Conservation (phyloP, 2,888 invertebrate species). For the Epirrita christyi region DNA sequence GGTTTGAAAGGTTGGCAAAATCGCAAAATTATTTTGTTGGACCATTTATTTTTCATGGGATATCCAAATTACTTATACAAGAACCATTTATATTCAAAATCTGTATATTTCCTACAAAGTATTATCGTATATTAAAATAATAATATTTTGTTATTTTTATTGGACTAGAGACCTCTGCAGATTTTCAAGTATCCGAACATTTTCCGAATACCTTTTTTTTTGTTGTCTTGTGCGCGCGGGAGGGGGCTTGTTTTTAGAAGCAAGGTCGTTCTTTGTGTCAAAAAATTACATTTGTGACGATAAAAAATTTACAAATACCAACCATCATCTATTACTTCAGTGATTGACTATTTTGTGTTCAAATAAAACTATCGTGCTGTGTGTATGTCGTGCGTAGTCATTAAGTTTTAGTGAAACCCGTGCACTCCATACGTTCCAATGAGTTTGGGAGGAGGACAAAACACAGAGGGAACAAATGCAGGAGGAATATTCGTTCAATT, state of each 20-base stretch:
- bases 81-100: no score
- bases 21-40: slow-evolving; percentile 38
- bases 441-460: slow-evolving; percentile 91
- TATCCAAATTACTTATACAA: no score
- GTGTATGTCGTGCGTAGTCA: slow-evolving; percentile 67
- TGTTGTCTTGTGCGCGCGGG: slow-evolving; percentile 53
- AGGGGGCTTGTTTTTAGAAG: slow-evolving; percentile 82
- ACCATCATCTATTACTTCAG: slow-evolving; percentile 56
- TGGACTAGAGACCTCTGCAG: slow-evolving; percentile 11
- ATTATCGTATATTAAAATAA: not conserved
- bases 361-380: slow-evolving; percentile 62
- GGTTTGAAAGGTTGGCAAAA: no score
- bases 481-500: slow-evolving; percentile 97
- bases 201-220: slow-evolving; percentile 2
- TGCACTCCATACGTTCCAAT: slow-evolving; percentile 87
- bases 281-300: slow-evolving; percentile 78
- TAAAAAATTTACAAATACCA: slow-evolving; percentile 69
- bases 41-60: not conserved
- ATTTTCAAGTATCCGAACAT: slow-evolving; percentile 8
- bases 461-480: slow-evolving; percentile 90
- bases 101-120: not conserved
- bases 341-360: slow-evolving; percentile 71
- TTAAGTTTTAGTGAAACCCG: slow-evolving; percentile 63
- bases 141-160: slow-evolving; percentile 1
- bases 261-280: slow-evolving; percentile 88